Conservation (phyloP, 2,113 vertebrate species). For the Passer montanus region DNA sequence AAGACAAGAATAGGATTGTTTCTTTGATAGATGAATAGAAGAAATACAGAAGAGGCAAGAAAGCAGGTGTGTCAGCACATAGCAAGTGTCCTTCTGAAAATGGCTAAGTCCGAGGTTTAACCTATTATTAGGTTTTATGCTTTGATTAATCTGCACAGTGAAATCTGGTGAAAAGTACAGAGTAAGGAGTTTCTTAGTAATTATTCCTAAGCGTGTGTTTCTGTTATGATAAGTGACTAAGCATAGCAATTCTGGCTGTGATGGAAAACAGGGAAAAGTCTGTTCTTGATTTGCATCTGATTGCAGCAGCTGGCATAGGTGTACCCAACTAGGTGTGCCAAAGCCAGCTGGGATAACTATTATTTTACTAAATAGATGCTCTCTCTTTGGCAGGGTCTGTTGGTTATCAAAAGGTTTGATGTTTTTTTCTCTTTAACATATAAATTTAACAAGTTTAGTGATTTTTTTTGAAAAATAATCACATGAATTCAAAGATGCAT, state of each 20-base stretch:
- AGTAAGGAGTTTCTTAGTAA: not conserved
- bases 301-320: not conserved
- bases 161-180: not conserved
- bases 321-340: not conserved
- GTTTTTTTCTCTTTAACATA: not conserved
- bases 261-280: not conserved
- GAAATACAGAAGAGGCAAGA: not conserved
- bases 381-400: not conserved
- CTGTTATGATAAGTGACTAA: not conserved
- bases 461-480: constrained; percentile 3
- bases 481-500: not conserved
- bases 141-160: constrained; percentile 2
- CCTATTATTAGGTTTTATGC: not conserved
- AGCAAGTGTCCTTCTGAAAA: not conserved
- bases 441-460: constrained; percentile 3
- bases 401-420: not conserved
- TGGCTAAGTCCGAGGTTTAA: not conserved
- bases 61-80: not conserved
- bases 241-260: not conserved
- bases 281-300: not conserved
- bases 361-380: constrained; percentile 5
- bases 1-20: not conserved
- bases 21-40: not conserved
- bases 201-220: not conserved
- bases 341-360: not conserved